Base-by-base conservation (phyloP, 2,888 invertebrate genomes). In the Encarsia formosa region DNA sequence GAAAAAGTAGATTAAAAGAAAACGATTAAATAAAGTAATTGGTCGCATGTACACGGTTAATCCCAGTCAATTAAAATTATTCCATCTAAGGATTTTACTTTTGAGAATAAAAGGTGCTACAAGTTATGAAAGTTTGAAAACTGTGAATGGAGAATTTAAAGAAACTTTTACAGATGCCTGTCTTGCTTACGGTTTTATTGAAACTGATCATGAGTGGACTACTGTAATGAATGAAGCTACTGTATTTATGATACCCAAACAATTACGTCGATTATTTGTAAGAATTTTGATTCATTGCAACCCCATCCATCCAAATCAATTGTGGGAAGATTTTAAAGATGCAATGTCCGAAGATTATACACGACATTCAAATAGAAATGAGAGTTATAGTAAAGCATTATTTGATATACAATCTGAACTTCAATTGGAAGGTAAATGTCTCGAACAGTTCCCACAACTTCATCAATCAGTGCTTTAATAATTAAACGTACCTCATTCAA, bases 181-280 rank as follows among this genome's bases (percentile, higher is more conserved):
- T 47, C 26, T 50, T 29, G 38, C 42, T 16, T 19, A 23, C 24
- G 55, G 48, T 26, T 37, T 52, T 32, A 52, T 55, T 45, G 55
- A 55, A 52, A 26, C 40, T 24, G 55, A 55, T 45, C 38, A 48
- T 15, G 49, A 55, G 45, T 52, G 49, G 41, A 22, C 16, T 18
- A 40, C 26, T 22, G 43, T 43, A 29, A 49, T 49, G 49, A 37
- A 16, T 15, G 49, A 43, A 37, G 49, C 43, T 29, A 16, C 19
- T 9, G 1, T 19, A 8, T 47, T 20, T 6, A 47, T 47, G 38
- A 47, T 47, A 31, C 70, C 62, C 43, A 31, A 56, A 38, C 53
- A 61, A 51, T 50, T 73, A 26, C 48, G 70, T 48, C 38, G 59
- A 20, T 45, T 67, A 5, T 68, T 69, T 55, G 63, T 61, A 5